Percentiles rank a stretch among this genome's conserved stretches.
Evolutionary conservation across 2,888 invertebrate genomes (phyloP).

Genomic region (Mechanitis mazaeus): DNA sequence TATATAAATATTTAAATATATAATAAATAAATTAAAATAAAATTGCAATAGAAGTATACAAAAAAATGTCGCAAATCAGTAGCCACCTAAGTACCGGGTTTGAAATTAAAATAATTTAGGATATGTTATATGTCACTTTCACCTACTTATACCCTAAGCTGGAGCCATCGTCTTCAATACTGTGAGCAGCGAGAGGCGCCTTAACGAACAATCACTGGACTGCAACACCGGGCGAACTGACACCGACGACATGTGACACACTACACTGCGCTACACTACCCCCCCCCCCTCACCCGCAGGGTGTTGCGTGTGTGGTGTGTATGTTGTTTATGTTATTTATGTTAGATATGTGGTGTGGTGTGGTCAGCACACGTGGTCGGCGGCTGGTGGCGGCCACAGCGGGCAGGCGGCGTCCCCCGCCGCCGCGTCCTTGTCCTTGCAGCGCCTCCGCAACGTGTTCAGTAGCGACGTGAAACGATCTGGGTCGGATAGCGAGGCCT

Average conservation of each 20-base stretch:
- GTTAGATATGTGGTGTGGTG: neutral
- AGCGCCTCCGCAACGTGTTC: constrained; percentile 43
- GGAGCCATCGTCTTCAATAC: constrained; percentile 4
- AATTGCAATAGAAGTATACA: neutral
- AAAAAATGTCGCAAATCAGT: neutral
- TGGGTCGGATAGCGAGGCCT: constrained; percentile 61
- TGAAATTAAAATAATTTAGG: constrained; percentile 1
- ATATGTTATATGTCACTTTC: constrained; percentile 3
- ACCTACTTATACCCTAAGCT: constrained; percentile 9
- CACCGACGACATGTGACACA: too few species aligned
- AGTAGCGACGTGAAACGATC: constrained; percentile 46
- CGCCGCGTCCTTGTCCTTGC: constrained; percentile 42
- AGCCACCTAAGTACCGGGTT: neutral
- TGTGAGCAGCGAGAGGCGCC: neutral
- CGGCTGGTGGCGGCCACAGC: constrained; percentile 45
- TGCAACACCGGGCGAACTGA: too few species aligned
- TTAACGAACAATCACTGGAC: too few species aligned
- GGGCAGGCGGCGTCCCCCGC: constrained; percentile 48
- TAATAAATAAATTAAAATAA: neutral
- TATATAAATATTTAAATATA: neutral
- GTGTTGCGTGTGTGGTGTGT: too few species aligned
- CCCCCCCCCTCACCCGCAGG: too few species aligned
- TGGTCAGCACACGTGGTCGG: constrained; percentile 41
- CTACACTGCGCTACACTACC: too few species aligned
- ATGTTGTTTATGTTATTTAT: too few species aligned